Conservation (phyloP, 2,888 invertebrate genomes). For the Hemistola chrysoprasaria region DNA sequence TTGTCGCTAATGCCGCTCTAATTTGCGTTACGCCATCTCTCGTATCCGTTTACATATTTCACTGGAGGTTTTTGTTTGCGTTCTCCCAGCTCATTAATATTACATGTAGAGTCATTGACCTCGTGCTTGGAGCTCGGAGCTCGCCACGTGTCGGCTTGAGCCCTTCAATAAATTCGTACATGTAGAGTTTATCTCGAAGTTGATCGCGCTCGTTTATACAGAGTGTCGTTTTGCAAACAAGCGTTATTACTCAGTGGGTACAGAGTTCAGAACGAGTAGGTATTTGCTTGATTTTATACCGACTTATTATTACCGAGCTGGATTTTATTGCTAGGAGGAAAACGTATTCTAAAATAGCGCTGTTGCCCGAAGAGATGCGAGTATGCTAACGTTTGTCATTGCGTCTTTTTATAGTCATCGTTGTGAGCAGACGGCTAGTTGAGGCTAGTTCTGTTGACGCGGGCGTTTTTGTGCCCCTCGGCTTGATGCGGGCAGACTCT, state of each 20-base stretch:
- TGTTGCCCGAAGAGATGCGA: conserved; percentile 55
- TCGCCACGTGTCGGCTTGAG: conserved; percentile 46
- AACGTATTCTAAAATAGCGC: conserved; percentile 70
- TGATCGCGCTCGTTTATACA: conserved; percentile 36
- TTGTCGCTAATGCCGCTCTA: conserved; percentile 51
- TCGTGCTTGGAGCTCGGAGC: conserved; percentile 37
- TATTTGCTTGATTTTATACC: conserved; percentile 31
- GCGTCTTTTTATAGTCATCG: conserved; percentile 59
- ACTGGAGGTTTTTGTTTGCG: conserved; percentile 43
- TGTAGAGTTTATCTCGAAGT: conserved; percentile 29
- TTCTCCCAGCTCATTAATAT: conserved; percentile 40
- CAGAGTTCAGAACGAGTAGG: conserved; percentile 33
- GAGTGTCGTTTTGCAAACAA: conserved; percentile 40
- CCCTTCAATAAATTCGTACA: conserved; percentile 34
- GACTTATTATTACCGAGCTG: conserved; percentile 55
- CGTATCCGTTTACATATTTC: conserved; percentile 40
- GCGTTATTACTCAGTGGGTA: conserved; percentile 32
- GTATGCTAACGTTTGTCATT: conserved; percentile 50
- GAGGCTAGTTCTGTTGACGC: conserved; percentile 51
- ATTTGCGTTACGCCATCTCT: conserved; percentile 47
- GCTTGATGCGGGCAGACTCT: conserved; percentile 53
- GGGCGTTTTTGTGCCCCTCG: conserved; percentile 57
- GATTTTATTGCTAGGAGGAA: conserved; percentile 67
- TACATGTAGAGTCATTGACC: conserved; percentile 56
- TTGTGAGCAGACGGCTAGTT: conserved; percentile 49